phyloP scores from a whole-genome alignment of 2,797 vertebrate species.

The Lacerta bilineata region DNA sequence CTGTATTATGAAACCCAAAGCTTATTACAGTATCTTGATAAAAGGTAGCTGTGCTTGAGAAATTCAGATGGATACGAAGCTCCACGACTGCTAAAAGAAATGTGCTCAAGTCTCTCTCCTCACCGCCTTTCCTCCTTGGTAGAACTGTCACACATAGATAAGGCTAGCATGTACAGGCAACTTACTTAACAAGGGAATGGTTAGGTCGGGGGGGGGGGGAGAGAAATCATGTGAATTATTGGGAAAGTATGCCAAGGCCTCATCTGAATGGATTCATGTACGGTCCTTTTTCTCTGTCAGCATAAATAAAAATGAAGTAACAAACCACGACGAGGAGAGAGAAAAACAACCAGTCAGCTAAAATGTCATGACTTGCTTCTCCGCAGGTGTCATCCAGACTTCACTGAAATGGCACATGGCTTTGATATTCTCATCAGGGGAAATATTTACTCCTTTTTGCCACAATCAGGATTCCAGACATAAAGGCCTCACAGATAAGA shows the following conservation, averaged over 20 bases:
- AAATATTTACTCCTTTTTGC: constrained; percentile 69
- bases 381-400: constrained; percentile 72
- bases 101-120: constrained; percentile 8
- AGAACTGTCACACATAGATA: constrained; percentile 28
- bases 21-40: constrained; percentile 57
- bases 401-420: constrained; percentile 70
- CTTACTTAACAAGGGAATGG: constrained; percentile 40
- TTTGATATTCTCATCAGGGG: constrained; percentile 78
- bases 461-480: constrained; percentile 47
- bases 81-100: constrained; percentile 33
- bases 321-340: constrained; percentile 41
- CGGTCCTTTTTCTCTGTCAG: constrained; percentile 69
- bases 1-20: constrained; percentile 51
- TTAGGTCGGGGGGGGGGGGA: accelerated
- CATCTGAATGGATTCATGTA: constrained; percentile 68
- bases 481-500: constrained; percentile 68
- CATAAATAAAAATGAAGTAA: constrained; percentile 70
- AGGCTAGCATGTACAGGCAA: constrained; percentile 3
- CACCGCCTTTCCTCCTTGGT: constrained; percentile 12
- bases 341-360: constrained; percentile 59
- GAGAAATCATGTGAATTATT: neutral
- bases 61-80: constrained; percentile 6
- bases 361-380: constrained; percentile 76
- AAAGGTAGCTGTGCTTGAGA: constrained; percentile 48
- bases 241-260: constrained; percentile 50